Base-by-base conservation (phyloP, 1,140 invertebrate genomes). In the Zeugodacus cucurbitae region DNA sequence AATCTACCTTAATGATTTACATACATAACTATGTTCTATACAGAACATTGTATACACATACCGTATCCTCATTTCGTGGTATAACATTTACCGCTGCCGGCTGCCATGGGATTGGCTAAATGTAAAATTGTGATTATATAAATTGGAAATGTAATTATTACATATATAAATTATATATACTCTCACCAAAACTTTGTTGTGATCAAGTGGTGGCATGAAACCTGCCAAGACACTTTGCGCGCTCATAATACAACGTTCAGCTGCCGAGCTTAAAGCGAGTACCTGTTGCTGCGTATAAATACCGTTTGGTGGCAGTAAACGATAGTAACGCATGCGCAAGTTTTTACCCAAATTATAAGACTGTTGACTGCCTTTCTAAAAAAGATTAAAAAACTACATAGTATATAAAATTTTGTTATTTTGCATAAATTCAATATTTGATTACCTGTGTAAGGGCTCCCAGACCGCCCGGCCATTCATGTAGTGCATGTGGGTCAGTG, bases 181-280 rank as follows among this genome's bases (percentile, higher is more conserved):
- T 37, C 74, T 48, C 26, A 82, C 74, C 41, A 97, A 95, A 95
- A 98, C 98, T 88, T 95, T 94, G 91, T 97, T 96, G 37, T 95
- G 93, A 8, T 95, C 93, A 34, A 93, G 92, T 0, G 98, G 97
- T 34, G 96, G 96, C 94, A 96, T 98, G 57, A 99, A 94, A 34
- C 97, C 97, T 10, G 98, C 97, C 34, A 98, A 94, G 87, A 98
- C 94, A 57, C 96, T 94, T 91, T 96, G 95, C 1, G 97, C 97
- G 92, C 97, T 98, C 96, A 98, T 98, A 89, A 98, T 94, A 91
- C 97, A 98, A 59, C 98, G 94, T 89, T 98, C 96, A 10, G 95
- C 94, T 90, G 97, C 96, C 90, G 97, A 98, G 91, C 97, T 98
- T n/a, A 95, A 93, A 0, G 97, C 95, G 88, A 94, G 94, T 37